These are phyloP conservation scores for Nyctibius grandis DNA, from an alignment of 2,797 vertebrate species.

Conservation along the genomic window DNA sequence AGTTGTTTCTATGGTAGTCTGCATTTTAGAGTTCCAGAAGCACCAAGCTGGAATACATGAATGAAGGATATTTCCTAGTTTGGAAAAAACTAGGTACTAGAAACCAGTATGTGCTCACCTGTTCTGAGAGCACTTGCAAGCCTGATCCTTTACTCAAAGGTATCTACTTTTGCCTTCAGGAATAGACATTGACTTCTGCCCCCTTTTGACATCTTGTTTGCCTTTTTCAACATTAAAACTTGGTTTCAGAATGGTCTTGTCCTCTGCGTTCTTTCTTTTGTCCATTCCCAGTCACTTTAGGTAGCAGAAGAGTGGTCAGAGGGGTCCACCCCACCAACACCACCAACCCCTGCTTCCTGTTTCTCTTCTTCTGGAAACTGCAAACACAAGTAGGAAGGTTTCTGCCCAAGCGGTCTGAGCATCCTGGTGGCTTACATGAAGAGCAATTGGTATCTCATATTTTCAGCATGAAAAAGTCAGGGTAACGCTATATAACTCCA, in stretches of 20 bases:
- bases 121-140: background rate
- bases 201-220: background rate
- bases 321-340: background rate
- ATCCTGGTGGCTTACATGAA: background rate
- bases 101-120: background rate
- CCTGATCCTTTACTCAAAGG: background rate
- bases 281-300: background rate
- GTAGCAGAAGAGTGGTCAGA: background rate
- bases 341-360: rapidly evolving
- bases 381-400: background rate
- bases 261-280: background rate
- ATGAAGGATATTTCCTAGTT: background rate
- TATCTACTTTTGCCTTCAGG: background rate
- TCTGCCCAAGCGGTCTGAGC: background rate
- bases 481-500: background rate
- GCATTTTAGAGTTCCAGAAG: background rate
- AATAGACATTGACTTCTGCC: background rate
- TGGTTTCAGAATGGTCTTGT: background rate
- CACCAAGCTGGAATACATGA: background rate
- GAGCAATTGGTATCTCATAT: background rate
- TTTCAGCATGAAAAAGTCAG: background rate
- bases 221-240: background rate
- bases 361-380: background rate
- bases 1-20: background rate
- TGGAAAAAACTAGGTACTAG: background rate